Percentiles rank a stretch among this genome's conserved stretches.
Conservation (phyloP, 1,140 invertebrate genomes). For the Periplaneta americana region DNA sequence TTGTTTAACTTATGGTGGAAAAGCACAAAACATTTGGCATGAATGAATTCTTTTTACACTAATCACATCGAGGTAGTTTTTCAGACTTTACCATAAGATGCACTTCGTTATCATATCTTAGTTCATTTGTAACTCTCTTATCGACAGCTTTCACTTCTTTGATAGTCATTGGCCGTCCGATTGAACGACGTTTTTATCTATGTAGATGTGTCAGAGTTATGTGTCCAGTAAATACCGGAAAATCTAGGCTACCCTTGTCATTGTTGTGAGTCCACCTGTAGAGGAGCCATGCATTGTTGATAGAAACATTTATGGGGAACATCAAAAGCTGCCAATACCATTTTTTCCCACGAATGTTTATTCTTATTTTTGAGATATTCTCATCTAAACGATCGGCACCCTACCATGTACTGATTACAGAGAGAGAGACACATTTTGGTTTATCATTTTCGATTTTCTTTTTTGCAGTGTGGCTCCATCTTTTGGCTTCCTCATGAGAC, state of each 20-base stretch:
- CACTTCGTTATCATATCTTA: neutral
- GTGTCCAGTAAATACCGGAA: neutral
- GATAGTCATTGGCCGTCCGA: neutral
- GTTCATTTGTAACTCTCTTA: neutral
- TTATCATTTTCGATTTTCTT: neutral
- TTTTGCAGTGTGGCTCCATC: neutral
- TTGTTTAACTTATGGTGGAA: neutral
- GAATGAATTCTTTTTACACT: too few species aligned
- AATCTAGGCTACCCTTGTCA: neutral
- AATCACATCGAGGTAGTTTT: neutral
- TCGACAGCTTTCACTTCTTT: neutral
- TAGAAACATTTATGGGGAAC: neutral
- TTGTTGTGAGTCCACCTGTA: neutral
- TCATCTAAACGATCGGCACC: conserved; percentile 23
- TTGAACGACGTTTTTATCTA: neutral
- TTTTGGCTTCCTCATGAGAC: neutral
- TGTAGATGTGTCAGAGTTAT: neutral
- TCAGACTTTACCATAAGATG: neutral
- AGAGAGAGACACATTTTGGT: conserved; percentile 18
- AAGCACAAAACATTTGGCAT: too few species aligned
- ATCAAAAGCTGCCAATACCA: conserved; percentile 2
- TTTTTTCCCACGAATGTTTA: neutral
- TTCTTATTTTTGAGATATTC: conserved; percentile 2
- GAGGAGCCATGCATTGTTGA: neutral
- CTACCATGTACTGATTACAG: conserved; percentile 24